Percentiles rank a stretch among this genome's conserved stretches.
Evolutionary conservation across 2,797 vertebrate genomes (phyloP).

Genomic region (Micrastur ruficollis): DNA sequence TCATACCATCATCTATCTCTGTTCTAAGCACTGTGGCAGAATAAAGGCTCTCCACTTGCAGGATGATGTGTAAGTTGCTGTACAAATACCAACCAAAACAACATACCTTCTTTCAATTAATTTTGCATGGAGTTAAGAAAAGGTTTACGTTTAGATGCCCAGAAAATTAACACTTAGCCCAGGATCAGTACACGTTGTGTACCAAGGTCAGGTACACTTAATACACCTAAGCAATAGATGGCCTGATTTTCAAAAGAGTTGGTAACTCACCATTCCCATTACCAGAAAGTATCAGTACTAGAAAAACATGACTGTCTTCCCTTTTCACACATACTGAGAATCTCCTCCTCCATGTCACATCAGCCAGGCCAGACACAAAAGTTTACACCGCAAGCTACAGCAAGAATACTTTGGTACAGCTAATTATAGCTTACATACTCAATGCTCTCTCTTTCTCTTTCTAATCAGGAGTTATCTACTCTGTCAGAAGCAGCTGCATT

Average conservation of each 20-base stretch:
- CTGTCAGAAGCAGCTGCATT: constrained; percentile 81
- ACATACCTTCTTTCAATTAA: not conserved
- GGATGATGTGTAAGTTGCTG: not conserved
- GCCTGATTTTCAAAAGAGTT: not conserved
- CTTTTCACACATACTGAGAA: not conserved
- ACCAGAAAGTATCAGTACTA: not conserved
- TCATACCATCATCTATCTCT: not conserved
- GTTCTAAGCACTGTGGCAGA: not conserved
- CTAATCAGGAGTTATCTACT: constrained; percentile 80
- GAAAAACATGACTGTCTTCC: not conserved
- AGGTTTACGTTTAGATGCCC: not conserved
- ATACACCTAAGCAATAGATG: not conserved
- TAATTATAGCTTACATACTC: not conserved
- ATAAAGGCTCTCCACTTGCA: not conserved
- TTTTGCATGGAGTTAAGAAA: not conserved
- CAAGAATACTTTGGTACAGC: not conserved
- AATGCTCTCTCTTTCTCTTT: not conserved
- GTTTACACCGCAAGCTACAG: not conserved
- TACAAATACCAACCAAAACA: not conserved
- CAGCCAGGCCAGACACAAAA: not conserved
- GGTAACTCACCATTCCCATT: not conserved
- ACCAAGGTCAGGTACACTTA: not conserved
- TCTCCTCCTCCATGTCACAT: not conserved
- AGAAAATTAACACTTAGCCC: not conserved
- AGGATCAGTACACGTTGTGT: fast-evolving